Evolutionary conservation across 2,888 invertebrate species (phyloP).

Genomic region (Noctua comes): DNA sequence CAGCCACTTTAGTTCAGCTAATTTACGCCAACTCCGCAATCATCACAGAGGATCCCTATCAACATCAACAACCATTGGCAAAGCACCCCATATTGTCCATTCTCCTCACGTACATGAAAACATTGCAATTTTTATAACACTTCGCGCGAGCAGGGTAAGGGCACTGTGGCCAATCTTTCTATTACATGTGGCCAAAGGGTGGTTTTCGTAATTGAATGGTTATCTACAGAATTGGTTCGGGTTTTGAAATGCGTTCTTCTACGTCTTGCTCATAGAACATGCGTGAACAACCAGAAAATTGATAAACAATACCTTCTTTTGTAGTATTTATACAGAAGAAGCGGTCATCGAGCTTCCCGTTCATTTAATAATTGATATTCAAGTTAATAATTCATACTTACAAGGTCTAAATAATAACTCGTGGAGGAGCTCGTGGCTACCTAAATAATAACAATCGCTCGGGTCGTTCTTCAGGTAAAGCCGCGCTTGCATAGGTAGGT

Average conservation of each 20-base stretch:
- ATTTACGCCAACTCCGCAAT: slow-evolving; percentile 10
- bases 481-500: neutral
- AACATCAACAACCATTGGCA: slow-evolving; percentile 23
- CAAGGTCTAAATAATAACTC: neutral
- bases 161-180: slow-evolving; percentile 51
- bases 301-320: neutral
- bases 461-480: neutral
- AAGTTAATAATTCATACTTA: neutral
- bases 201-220: slow-evolving; percentile 56
- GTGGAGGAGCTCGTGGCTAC: no score
- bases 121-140: slow-evolving; percentile 80
- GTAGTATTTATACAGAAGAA: neutral
- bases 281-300: neutral
- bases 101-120: slow-evolving; percentile 74
- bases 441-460: neutral
- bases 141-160: slow-evolving; percentile 48
- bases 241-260: neutral
- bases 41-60: slow-evolving; percentile 4
- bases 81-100: slow-evolving; percentile 44
- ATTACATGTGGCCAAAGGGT: slow-evolving; percentile 49
- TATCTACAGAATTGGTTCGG: slow-evolving; percentile 13
- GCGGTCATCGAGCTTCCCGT: neutral
- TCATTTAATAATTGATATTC: neutral
- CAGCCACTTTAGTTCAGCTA: neutral
- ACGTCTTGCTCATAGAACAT: neutral